These are phyloP conservation scores for Stegastes partitus DNA, from an alignment of 2,113 vertebrate species.

Conservation along the genomic window DNA sequence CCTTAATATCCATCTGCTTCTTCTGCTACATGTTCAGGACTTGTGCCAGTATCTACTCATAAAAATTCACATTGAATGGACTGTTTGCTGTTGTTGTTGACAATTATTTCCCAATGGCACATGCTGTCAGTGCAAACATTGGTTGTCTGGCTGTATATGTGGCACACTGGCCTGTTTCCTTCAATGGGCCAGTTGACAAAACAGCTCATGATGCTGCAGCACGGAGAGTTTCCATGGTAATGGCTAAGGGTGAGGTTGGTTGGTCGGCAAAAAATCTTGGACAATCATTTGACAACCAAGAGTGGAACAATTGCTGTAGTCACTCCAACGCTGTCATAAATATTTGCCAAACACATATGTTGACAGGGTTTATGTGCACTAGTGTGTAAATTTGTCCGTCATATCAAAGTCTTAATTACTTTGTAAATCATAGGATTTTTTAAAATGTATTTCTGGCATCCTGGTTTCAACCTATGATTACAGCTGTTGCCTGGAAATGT, in stretches of 20 bases:
- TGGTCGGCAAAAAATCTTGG: conserved; percentile 41
- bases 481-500: too few relatives aligned
- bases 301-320: background rate
- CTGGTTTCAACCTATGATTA: too few relatives aligned
- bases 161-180: background rate
- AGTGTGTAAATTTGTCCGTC: background rate
- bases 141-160: conserved; percentile 18
- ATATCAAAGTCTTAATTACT: background rate
- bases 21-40: conserved; percentile 12
- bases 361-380: background rate
- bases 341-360: background rate
- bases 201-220: conserved; percentile 25
- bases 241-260: conserved; percentile 20
- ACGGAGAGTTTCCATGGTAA: conserved; percentile 70
- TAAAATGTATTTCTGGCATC: background rate
- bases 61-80: conserved; percentile 42
- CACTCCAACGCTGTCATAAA: background rate
- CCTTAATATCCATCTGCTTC: conserved; percentile 63
- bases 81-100: conserved; percentile 52
- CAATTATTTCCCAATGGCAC: conserved; percentile 33
- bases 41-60: conserved; percentile 31
- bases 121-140: conserved; percentile 4
- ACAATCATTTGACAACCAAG: conserved; percentile 10
- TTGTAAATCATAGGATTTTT: background rate
- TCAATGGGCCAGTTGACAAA: conserved; percentile 41